Evolutionary conservation across 2,888 invertebrate species (phyloP), one percentile per base, ranked within the genome.

Genomic region (Sminthurides aquaticus): DNA sequence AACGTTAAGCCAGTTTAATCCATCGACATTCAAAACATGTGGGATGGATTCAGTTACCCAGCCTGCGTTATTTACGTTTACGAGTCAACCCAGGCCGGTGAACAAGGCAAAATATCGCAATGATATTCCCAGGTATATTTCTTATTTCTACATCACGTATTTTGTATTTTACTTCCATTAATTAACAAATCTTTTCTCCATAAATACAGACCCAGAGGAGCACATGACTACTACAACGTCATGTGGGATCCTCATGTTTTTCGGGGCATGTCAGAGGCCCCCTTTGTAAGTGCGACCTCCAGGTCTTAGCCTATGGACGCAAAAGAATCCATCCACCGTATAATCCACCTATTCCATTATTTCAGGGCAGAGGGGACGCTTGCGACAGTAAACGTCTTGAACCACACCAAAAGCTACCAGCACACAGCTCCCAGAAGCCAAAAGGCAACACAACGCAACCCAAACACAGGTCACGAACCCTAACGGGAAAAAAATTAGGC

Each of bases 191-290:
- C 43, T 27, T 48, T 28, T 52, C 1, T 57, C 22, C 22, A 49
- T 29, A 25, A 64, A 20, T 60, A 29, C 43, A 67, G 67, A 3
- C 67, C 65, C 11, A 25, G 65, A 3, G 67, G 65, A 1, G 59
- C 57, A 22, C 65, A 62, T 43, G 65, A 65, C 29, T 67, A 61
- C 49, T 65, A 65, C 62, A 67, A 67, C 58, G 18, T 67, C 3
- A 67, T 67, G 67, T 67, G 67, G 67, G 67, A 67, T 48, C 67
- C 67, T 55, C 67, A 60, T 52, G 59, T 67, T 24, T 65, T 61
- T 49, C 61, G 65, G 1, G 67, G 67, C 18, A 60, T 49, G 57
- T 57, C 62, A 1, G 43, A 34, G 25, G 22, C 22, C 5, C 56
- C 62, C 15, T 60, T 60, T 18, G 60, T n/a, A n/a, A n/a, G n/a